Conservation (phyloP, 2,113 vertebrate genomes). For the Phaethornis superciliosus region DNA sequence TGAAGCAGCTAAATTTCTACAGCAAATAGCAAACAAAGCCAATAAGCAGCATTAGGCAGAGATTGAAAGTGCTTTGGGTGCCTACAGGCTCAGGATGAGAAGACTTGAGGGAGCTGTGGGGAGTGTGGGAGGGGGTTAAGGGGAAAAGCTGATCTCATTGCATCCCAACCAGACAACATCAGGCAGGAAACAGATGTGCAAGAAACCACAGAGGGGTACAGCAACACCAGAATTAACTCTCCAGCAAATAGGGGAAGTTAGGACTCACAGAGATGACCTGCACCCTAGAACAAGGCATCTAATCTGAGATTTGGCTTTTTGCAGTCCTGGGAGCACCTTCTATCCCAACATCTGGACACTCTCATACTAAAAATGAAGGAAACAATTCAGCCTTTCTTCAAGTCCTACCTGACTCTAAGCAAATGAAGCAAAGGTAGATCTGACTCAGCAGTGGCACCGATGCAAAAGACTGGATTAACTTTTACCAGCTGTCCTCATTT, state of each 20-base stretch:
- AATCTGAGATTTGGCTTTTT: neutral
- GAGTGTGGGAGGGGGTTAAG: constrained; percentile 63
- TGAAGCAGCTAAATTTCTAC: constrained; percentile 9
- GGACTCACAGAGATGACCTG: neutral
- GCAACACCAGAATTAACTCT: constrained; percentile 30
- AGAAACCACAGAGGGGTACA: constrained; percentile 71
- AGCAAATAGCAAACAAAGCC: constrained; percentile 32
- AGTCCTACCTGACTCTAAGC: neutral
- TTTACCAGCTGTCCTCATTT: no score
- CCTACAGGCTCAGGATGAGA: constrained; percentile 50
- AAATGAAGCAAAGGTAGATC: neutral
- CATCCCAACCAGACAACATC: constrained; percentile 71
- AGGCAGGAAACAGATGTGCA: constrained; percentile 80
- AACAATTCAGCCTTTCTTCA: neutral
- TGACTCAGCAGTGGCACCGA: accelerated
- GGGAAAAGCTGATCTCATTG: constrained; percentile 79
- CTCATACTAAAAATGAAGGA: neutral
- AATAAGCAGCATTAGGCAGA: neutral
- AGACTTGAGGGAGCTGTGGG: constrained; percentile 57
- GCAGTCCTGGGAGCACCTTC: neutral
- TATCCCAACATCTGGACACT: neutral
- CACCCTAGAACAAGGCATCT: neutral
- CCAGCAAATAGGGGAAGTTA: neutral
- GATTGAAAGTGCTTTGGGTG: constrained; percentile 13
- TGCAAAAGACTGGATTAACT: neutral